Evolutionary conservation across 2,888 invertebrate species (phyloP), one percentile per base, ranked within the genome.

Genomic region (Leptura quadrifasciata): DNA sequence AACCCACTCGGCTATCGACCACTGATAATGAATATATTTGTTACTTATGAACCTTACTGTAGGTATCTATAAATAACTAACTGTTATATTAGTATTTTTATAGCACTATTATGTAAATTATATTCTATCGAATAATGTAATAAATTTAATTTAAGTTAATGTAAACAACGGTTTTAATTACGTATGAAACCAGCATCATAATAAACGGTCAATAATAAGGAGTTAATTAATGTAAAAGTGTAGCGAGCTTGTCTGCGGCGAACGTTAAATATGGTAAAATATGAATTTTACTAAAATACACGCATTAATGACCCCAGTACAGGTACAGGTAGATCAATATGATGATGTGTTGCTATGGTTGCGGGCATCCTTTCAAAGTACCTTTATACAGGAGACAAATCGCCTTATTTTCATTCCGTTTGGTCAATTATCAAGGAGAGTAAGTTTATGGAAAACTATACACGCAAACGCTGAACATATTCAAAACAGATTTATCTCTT

Each of bases 281-380:
- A 24, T 58, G 39, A 54, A 57, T 69, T 69, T 58, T 58, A 69
- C 18, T 58, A 69, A 69, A 58, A 58, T 69, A 69, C 20, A 57
- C 18, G 31, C 58, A 57, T 55, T 69, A 69, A 69, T 69, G 55
- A 58, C 24, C 58, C 58, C 69, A 8, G 35, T 69, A 69, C 69
- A 69, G 69, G 47, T 69, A 55, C 60, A 75, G 67, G 75, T 75
- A 71, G 64, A 75, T 75, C 75, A 35, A 75, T 75, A 72, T 75
- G 69, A 72, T 75, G 69, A 57, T 47, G 65, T 52, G 75, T 75
- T 75, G 75, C 75, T 75, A 75, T 75, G 75, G 75, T 58, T 71
- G 75, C 75, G 65, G 58, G 72, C 71, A 72, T 75, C 75, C 75
- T 75, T 65, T 71, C 39, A 39, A 75, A 52, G 24, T 75, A 70